Conservation (phyloP, 2,888 invertebrate genomes). For the Apamea epomidion region DNA sequence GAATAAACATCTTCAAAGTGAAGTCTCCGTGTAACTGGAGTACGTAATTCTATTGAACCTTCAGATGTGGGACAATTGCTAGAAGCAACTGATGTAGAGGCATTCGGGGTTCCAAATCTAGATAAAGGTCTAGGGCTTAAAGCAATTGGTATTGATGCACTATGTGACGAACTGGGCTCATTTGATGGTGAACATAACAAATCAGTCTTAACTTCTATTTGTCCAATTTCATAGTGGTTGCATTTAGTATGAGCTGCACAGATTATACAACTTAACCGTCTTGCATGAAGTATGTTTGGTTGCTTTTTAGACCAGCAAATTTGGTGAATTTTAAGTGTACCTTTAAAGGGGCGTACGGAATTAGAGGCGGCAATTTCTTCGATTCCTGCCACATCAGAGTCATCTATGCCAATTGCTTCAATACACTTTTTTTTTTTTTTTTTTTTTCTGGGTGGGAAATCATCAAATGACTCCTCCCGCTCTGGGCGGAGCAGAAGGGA, state of each 20-base stretch:
- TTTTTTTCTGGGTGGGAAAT: too few species aligned
- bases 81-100: background rate
- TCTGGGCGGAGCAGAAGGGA: too few species aligned
- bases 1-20: too few species aligned
- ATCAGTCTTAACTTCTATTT: background rate
- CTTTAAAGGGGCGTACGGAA: background rate
- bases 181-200: background rate
- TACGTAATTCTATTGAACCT: background rate
- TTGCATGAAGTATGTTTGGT: too few species aligned
- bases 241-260: conserved; percentile 5
- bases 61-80: background rate
- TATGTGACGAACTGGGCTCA: background rate
- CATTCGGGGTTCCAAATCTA: background rate
- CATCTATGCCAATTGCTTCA: too few species aligned
- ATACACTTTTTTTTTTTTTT: too few species aligned
- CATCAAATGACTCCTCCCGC: too few species aligned
- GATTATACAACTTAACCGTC: conserved; percentile 2
- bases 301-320: too few species aligned
- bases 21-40: background rate
- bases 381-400: too few species aligned
- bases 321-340: background rate
- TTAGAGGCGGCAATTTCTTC: too few species aligned
- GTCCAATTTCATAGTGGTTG: background rate
- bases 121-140: background rate
- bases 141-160: background rate